A percentile compares a stretch with the other conserved stretches of the same genome.
Evolutionary conservation across 2,888 invertebrate species (phyloP).

Genomic region (Drosophila koepferae): DNA sequence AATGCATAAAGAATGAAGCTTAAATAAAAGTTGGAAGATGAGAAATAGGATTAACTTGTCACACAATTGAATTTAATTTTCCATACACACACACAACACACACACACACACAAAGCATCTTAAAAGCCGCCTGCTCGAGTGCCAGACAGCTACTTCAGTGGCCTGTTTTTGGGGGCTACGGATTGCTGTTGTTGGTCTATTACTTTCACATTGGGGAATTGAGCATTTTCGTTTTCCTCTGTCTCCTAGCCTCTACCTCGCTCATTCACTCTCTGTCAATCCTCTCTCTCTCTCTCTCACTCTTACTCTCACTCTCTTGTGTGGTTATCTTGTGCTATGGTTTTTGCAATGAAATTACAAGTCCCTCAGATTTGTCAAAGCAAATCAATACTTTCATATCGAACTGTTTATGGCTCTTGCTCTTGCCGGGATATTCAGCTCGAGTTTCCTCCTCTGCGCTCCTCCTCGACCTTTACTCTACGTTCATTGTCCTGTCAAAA

Average conservation of each 20-base stretch:
- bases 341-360: conserved; percentile 74
- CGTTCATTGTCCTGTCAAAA: conserved; percentile 41
- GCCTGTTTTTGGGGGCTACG: conserved; percentile 18
- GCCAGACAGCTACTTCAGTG: conserved; percentile 35
- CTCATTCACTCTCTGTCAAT: background rate
- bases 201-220: conserved; percentile 73
- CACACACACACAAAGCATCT: conserved; percentile 49
- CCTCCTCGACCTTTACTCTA: background rate
- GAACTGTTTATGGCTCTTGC: conserved; percentile 32
- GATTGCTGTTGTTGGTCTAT: conserved; percentile 43
- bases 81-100: conserved; percentile 59
- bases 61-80: conserved; percentile 84
- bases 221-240: conserved; percentile 25
- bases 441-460: background rate
- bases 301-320: conserved; percentile 34
- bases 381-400: conserved; percentile 66
- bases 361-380: conserved; percentile 72
- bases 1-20: conserved; percentile 81
- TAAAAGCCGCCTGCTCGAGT: conserved; percentile 35
- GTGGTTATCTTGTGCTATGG: conserved; percentile 58
- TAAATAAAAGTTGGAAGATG: conserved; percentile 81
- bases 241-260: background rate
- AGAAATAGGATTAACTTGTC: conserved; percentile 83
- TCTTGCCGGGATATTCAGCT: background rate
- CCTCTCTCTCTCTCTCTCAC: background rate